Evolutionary conservation across 2,113 vertebrate genomes (phyloP), one percentile per base, ranked within the genome.

Genomic region (Setophaga kirtlandii): DNA sequence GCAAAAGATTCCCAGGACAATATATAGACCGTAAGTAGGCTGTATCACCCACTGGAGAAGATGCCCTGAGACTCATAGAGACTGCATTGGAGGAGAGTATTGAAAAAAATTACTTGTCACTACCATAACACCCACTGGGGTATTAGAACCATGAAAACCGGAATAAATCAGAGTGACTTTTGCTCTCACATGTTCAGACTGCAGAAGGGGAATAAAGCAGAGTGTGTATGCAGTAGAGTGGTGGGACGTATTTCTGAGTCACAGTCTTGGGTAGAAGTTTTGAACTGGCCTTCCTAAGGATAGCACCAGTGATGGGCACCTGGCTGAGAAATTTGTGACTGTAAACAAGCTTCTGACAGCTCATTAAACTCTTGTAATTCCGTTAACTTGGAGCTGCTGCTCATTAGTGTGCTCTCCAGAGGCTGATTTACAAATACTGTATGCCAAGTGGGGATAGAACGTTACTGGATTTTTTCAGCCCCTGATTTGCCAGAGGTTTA

Each of bases 291-390:
- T 94, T 49, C 64, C 28, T 30, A 23, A 81, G 68, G 71, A 63
- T 35, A 76, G 41, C 3, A 12, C 28, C 56, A 31, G 33, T 64
- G 71, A 52, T 78, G 56, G 85, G 69, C 74, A 92, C 83, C 90
- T 76, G 69, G 80, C 56, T 94, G 90, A 95, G 92, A 89, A 76
- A 65, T 94, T 53, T 90, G 88, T 81, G 65, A 81, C 65, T 69
- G 69, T 95, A 96, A 96, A 93, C 89, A 91, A 82, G 56, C 65
- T 90, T 92, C 92, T 87, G 73, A 92, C 90, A 90, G 80, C 76
- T 95, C 92, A 62, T 93, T 96, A 92, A 90, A 90, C 58, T 82
- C 86, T 12, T 75, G 24, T 62, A 63, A 85, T 60, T 87, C 73
- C 10, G 15, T 89, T 89, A 64, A 90, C 79, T 79, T 62, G 69